Evolutionary conservation across 2,797 vertebrate genomes (phyloP).

Genomic region (Botia almorhae): DNA sequence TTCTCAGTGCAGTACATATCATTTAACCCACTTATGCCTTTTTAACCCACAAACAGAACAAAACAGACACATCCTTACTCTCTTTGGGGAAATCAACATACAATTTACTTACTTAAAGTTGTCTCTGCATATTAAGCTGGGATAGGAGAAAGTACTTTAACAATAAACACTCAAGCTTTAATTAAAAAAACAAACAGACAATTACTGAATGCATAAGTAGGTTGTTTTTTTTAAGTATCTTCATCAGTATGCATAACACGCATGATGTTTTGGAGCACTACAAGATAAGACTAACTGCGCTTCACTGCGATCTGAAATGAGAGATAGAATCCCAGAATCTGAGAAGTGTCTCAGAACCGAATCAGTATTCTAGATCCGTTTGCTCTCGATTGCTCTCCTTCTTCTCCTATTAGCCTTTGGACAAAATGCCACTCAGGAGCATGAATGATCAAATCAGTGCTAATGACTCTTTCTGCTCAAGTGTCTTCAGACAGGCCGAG

Average conservation of each 20-base stretch:
- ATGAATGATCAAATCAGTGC: conserved; percentile 42
- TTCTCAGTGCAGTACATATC: too few relatives aligned
- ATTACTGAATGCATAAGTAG: not conserved
- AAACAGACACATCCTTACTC: too few relatives aligned
- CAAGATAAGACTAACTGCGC: conserved; percentile 28
- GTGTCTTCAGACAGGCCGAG: conserved; percentile 5
- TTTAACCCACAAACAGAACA: not conserved
- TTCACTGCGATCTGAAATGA: conserved; percentile 31
- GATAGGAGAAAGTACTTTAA: not conserved
- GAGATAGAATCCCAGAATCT: conserved; percentile 25
- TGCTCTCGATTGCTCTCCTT: conserved; percentile 36
- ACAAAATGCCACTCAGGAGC: conserved; percentile 37
- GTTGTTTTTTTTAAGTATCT: conserved; percentile 2
- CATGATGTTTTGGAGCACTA: conserved; percentile 16
- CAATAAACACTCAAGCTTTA: not conserved
- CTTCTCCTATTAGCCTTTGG: conserved; percentile 34
- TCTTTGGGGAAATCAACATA: not conserved
- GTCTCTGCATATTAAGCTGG: not conserved
- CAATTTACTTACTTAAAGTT: not conserved
- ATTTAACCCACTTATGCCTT: not conserved
- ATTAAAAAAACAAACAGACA: not conserved
- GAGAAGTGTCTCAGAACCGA: not conserved
- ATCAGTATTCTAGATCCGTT: conserved; percentile 23
- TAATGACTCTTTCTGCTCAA: conserved; percentile 42
- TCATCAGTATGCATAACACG: conserved; percentile 38